Evolutionary conservation across 2,113 vertebrate species (phyloP), one percentile per base, ranked within the genome.

Genomic region (Phaethornis superciliosus): DNA sequence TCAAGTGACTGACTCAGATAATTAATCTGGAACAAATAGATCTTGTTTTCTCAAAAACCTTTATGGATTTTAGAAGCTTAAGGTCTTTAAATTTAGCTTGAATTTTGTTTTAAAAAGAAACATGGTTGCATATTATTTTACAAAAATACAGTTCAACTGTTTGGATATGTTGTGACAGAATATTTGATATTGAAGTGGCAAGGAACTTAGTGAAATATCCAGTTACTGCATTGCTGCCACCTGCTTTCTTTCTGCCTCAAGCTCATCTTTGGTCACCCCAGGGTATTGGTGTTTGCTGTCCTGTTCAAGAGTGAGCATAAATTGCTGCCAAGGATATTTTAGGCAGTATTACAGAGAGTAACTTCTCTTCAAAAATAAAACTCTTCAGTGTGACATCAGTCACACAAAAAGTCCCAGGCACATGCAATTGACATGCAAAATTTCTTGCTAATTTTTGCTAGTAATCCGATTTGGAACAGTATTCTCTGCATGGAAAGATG

Each of bases 381-480:
- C n/a, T 72, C 32, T 74, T 65, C 44, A 40, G 28, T 58, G 33
- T 78, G 78, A 70, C 37, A 89, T 81, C 77, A 89, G 51, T 49
- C 37, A 69, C 2, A 7, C 13, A 35, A 49, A 78, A 77, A 76
- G 26, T 72, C 51, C 30, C 37, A 80, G 79, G n/a, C 1, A 4
- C n/a, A 33, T 85, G 79, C n/a, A 89, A 94, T 90, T 81, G 40
- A 91, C n/a, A 79, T 79, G 78, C 12, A 74, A 88, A 89, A 85
- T 65, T 17, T 79, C 62, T 23, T 30, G 27, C 27, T 87, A 68
- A 70, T 47, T 91, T 93, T 82, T 80, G 24, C n/a, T 69, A 37
- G 44, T 75, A 74, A 95, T 94, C 22, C 30, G 26, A 44, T 74
- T 82, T 91, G 58, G 63, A 91, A 14, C 21, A 52, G 20, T 21